phyloP scores from a whole-genome alignment of 2,113 vertebrate genomes.

The Budorcas taxicolor region DNA sequence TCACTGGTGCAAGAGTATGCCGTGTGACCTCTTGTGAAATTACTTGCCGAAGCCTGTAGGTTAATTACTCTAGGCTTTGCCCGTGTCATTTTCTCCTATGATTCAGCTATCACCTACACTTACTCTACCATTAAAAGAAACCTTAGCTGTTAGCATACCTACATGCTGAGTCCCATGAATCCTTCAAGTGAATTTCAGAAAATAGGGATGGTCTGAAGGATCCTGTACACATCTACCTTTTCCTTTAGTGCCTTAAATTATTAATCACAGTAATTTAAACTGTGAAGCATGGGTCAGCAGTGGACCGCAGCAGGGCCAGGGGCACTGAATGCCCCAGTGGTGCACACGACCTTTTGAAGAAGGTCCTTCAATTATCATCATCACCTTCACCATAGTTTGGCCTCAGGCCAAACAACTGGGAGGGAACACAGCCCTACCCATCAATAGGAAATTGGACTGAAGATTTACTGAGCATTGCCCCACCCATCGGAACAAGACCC shows the following conservation, averaged over 20 bases:
- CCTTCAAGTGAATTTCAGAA: neutral
- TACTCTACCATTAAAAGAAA: neutral
- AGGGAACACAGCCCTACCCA: neutral
- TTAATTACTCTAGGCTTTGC: neutral
- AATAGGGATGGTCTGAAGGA: neutral
- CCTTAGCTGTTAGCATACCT: neutral
- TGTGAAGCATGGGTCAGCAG: neutral
- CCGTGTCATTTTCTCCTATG: neutral
- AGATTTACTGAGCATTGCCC: neutral
- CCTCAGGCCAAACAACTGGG: neutral
- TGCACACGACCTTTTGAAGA: neutral
- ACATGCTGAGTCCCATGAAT: neutral
- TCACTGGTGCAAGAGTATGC: neutral
- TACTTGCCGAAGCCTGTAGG: neutral
- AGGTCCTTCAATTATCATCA: neutral
- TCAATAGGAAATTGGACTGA: neutral
- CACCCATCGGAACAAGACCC: neutral
- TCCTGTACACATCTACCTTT: neutral
- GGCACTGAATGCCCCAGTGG: neutral
- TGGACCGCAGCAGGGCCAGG: rapidly evolving
- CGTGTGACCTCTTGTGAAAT: neutral
- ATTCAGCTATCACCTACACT: neutral
- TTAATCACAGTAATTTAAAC: neutral
- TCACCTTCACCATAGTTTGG: neutral
- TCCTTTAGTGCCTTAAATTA: neutral